Base-by-base conservation (phyloP, 2,888 invertebrate species). In the Hetaerina titia region DNA sequence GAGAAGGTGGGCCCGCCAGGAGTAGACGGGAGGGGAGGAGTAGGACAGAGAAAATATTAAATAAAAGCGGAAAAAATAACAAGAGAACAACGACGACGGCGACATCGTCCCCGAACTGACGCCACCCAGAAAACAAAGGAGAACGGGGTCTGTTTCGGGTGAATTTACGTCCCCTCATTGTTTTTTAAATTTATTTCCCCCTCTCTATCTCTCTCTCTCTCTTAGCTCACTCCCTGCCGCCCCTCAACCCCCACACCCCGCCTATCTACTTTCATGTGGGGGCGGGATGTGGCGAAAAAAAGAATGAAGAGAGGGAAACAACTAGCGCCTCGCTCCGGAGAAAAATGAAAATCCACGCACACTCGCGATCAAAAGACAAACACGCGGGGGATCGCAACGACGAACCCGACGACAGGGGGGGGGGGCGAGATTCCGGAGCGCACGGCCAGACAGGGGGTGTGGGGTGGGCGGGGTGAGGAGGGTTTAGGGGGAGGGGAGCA, bases 111-210 rank as follows among this genome's bases (percentile, higher is more conserved):
- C n/a, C 81, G 31, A 81, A 81, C 25, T 81, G 81, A 81, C 81
- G 81, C 81, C 81, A 31, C 31, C 81, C 31, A 31, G 31, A 81
- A 81, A 81, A 81, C 81, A 81, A 81, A 81, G 31, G 81, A 81
- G 31, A n/a, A 25, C 13, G 81, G 31, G 31, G 31, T 31, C 45
- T 81, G 81, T 81, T 81, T 31, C 25, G 69, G 81, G 31, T 81
- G 81, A 81, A 81, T 81, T 81, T 81, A 81, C 81, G 81, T 81
- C 31, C 81, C 31, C 81, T 69, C n/a, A n/a, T 81, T 81, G 25
- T 81, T 81, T 81, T 19, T 69, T 45, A 45, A 45, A 45, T 45
- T 45, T 45, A 45, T 45, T 45, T 45, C 45, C 45, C 45, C 45
- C 4, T 4, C 45, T 45, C 45, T n/a, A n/a, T 45, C 45, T 45